Evolutionary conservation across 2,888 invertebrate genomes (phyloP).

Genomic region (Cephalotes varians): DNA sequence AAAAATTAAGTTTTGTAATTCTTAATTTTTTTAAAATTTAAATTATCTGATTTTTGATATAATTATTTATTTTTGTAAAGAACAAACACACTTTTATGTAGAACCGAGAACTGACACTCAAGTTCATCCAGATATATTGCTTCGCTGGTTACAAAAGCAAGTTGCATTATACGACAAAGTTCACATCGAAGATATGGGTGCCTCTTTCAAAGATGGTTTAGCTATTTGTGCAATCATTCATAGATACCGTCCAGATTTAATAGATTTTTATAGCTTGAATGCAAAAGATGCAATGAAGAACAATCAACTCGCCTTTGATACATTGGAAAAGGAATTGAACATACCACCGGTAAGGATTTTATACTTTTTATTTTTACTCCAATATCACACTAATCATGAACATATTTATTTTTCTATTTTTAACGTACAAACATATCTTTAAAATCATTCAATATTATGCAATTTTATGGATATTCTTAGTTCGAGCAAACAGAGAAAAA

Average conservation of each 20-base stretch:
- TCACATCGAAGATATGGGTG: constrained; percentile 89
- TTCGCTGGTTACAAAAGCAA: constrained; percentile 92
- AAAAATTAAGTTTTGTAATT: not conserved
- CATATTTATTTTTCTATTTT: constrained; percentile 2
- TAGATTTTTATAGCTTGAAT: constrained; percentile 91
- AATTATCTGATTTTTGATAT: not conserved
- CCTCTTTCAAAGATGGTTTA: constrained; percentile 90
- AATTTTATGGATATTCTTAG: not conserved
- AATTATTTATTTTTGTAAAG: constrained; percentile 2
- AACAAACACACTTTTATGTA: constrained; percentile 51
- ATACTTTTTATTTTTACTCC: not conserved
- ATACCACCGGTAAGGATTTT: constrained; percentile 87
- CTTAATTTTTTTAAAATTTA: not conserved
- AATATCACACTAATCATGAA: not conserved
- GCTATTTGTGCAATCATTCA: constrained; percentile 92
- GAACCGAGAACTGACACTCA: constrained; percentile 87
- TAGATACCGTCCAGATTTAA: constrained; percentile 96
- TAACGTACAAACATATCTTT: not conserved
- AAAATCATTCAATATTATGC: not conserved
- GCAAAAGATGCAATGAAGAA: constrained; percentile 89
- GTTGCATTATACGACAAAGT: constrained; percentile 89
- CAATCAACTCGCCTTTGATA: constrained; percentile 94
- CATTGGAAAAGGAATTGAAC: constrained; percentile 94
- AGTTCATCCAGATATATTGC: constrained; percentile 91
- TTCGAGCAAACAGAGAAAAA: constrained; percentile 11